Conservation (phyloP, 2,113 vertebrate genomes). For the Labrus mixtus region DNA sequence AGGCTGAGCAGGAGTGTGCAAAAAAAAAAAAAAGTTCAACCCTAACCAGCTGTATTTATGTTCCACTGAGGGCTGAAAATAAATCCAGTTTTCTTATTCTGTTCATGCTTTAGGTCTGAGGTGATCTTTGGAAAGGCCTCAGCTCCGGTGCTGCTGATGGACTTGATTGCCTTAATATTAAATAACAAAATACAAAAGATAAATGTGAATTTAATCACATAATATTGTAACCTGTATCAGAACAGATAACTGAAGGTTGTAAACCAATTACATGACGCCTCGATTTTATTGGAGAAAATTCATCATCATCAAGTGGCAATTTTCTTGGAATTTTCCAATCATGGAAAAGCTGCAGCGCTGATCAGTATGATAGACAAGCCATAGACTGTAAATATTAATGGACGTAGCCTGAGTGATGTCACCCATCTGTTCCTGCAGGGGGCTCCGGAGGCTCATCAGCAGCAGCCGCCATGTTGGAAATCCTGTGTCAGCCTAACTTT, state of each 20-base stretch:
- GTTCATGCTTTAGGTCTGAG: not conserved
- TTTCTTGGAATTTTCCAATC: not conserved
- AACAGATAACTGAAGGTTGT: constrained; percentile 6
- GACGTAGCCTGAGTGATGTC: too few relatives aligned
- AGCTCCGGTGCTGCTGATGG: not conserved
- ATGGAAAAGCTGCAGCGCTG: not conserved
- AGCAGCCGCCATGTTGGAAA: too few relatives aligned
- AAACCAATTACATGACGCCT: constrained; percentile 4
- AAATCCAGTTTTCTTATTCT: not conserved
- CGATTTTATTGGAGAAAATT: not conserved
- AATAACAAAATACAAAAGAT: not conserved
- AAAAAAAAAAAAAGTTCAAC: not conserved
- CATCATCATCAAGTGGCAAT: not conserved
- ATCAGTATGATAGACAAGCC: not conserved
- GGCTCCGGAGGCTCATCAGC: too few relatives aligned
- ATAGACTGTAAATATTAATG: too few relatives aligned
- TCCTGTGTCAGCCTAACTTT: too few relatives aligned
- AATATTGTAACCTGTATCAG: not conserved
- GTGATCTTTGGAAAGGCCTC: not conserved
- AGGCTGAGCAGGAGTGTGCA: not conserved
- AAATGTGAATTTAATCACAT: not conserved
- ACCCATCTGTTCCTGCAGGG: too few relatives aligned
- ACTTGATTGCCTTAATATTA: not conserved
- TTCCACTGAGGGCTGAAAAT: not conserved
- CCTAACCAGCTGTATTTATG: not conserved